Percentiles rank a stretch among this genome's conserved stretches.
Conservation (phyloP, 2,797 vertebrate species). For the Dermochelys coriacea region DNA sequence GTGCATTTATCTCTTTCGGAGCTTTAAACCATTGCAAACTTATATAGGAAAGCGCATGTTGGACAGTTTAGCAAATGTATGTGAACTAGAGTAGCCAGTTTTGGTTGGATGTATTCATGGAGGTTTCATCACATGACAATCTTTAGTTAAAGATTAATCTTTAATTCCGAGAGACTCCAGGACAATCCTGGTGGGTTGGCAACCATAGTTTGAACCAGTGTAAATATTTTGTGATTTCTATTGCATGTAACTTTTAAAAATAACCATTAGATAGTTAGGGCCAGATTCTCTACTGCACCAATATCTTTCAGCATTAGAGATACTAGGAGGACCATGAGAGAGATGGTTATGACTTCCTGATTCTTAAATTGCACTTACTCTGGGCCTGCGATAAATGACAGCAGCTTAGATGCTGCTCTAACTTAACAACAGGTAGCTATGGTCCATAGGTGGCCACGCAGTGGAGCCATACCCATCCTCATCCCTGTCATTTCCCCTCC, state of each 20-base stretch:
- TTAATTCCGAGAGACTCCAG: background rate
- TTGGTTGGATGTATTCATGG: background rate
- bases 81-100: background rate
- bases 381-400: slow-evolving; percentile 2
- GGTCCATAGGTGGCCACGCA: background rate
- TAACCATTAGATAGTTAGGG: background rate
- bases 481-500: background rate
- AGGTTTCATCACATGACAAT: background rate
- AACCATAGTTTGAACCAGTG: background rate
- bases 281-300: background rate
- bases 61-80: background rate
- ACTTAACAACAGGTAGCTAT: background rate
- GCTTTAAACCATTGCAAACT: background rate
- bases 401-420: slow-evolving; percentile 12
- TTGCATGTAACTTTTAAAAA: slow-evolving; percentile 21
- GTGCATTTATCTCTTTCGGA: background rate
- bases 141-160: background rate
- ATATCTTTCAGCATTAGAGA: background rate
- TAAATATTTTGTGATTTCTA: background rate
- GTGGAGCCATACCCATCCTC: background rate
- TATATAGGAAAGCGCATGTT: background rate
- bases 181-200: background rate
- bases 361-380: slow-evolving; percentile 7
- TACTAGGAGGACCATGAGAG: background rate
- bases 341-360: background rate